Evolutionary conservation across 2,113 vertebrate species (phyloP).

Genomic region (Syngnathus scovelli): DNA sequence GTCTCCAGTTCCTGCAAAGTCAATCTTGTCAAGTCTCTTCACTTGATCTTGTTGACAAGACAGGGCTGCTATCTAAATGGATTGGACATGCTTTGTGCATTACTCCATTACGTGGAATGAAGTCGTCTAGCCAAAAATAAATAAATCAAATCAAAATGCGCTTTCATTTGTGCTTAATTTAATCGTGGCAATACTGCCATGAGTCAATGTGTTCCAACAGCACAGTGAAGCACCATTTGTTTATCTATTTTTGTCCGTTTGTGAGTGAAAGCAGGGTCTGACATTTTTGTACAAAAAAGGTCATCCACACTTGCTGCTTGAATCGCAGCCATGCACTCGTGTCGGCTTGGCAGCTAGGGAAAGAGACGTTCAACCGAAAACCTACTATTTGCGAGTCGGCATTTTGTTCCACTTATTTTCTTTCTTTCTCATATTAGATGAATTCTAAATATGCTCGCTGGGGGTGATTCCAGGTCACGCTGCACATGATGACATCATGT

Average conservation of each 20-base stretch:
- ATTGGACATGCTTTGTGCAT: not conserved
- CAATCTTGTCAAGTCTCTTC: conserved; percentile 1
- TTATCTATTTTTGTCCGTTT: not conserved
- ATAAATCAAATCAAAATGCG: not conserved
- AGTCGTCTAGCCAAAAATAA: not conserved
- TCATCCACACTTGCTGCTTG: not conserved
- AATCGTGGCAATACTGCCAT: not conserved
- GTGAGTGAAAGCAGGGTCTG: conserved; percentile 2
- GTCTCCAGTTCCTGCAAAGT: not conserved
- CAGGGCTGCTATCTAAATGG: not conserved
- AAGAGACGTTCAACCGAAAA: not conserved
- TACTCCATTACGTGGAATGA: not conserved
- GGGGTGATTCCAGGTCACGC: not conserved
- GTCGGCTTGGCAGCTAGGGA: not conserved
- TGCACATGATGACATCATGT: conserved; percentile 1
- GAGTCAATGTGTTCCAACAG: not conserved
- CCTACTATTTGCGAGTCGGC: not conserved
- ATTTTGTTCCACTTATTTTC: not conserved
- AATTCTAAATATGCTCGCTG: not conserved
- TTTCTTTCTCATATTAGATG: not conserved
- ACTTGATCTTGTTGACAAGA: conserved; percentile 12
- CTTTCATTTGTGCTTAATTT: not conserved
- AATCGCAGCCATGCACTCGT: not conserved
- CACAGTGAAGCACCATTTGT: not conserved
- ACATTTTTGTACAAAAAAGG: conserved; percentile 2